Percentiles rank a stretch among this genome's conserved stretches.
Evolutionary conservation across 2,888 invertebrate species (phyloP).

Genomic region (Epirrhoe alternata): DNA sequence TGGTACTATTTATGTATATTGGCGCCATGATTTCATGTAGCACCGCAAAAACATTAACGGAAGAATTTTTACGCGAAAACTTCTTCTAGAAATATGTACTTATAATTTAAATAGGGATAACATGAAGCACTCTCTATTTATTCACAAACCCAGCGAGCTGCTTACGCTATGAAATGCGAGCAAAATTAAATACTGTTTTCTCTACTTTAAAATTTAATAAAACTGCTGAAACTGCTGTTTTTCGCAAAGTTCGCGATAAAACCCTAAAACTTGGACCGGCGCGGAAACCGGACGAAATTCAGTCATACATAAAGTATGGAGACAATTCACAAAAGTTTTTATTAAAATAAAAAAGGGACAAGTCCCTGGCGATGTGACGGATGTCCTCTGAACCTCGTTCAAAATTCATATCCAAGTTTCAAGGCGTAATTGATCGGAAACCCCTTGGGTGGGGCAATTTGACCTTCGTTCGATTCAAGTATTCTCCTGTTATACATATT

Average conservation of each 20-base stretch:
- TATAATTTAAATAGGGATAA: not conserved
- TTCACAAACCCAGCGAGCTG: conserved; percentile 4
- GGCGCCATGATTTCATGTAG: not conserved
- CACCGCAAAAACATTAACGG: not conserved
- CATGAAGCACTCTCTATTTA: conserved; percentile 1
- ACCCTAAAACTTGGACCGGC: conserved; percentile 24
- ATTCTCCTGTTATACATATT: conserved; percentile 6
- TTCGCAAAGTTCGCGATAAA: conserved; percentile 15
- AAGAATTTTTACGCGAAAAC: not conserved
- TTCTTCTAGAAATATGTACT: not conserved
- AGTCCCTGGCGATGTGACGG: conserved; percentile 43
- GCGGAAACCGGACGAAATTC: conserved; percentile 32
- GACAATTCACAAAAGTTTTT: conserved; percentile 43
- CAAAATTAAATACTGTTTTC: conserved; percentile 6
- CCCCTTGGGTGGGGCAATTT: conserved; percentile 32
- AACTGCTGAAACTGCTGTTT: conserved; percentile 22
- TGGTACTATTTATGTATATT: not conserved
- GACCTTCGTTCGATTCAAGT: conserved; percentile 26
- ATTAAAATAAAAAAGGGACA: conserved; percentile 45
- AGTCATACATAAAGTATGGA: conserved; percentile 44
- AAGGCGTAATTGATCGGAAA: conserved; percentile 50
- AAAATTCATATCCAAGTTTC: conserved; percentile 44
- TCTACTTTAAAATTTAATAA: conserved; percentile 20
- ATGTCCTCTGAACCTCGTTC: conserved; percentile 39
- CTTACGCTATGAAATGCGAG: not conserved